phyloP scores from a whole-genome alignment of 1,140 invertebrate species.

The Phymorhynchus buccinoides region DNA sequence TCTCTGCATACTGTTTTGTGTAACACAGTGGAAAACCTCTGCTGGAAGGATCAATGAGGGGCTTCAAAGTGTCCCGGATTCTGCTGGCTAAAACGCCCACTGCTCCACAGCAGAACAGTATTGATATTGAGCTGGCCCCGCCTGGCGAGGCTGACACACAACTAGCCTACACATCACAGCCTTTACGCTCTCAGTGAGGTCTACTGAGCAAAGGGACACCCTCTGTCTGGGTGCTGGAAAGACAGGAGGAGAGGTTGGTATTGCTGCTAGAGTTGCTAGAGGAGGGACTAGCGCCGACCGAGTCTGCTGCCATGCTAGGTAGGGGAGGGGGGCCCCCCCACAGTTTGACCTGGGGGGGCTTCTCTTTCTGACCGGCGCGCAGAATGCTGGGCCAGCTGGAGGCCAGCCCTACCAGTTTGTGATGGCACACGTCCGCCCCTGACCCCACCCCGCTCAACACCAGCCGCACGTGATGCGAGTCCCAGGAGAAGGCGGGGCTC shows the following conservation, averaged over 20 bases:
- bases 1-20: background rate
- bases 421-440: slow-evolving; percentile 1
- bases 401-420: slow-evolving; percentile 41
- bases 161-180: background rate
- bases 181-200: slow-evolving; percentile 11
- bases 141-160: no score
- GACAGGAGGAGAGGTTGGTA: slow-evolving; percentile 19
- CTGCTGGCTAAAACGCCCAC: background rate
- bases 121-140: no score
- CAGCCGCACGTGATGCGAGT: background rate
- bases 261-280: slow-evolving; percentile 25
- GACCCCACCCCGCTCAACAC: background rate
- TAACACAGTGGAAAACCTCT: background rate
- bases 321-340: background rate
- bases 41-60: background rate
- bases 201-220: slow-evolving; percentile 31
- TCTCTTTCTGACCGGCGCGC: slow-evolving; percentile 11
- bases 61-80: background rate
- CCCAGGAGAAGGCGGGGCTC: background rate
- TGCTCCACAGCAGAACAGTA: no score
- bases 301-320: background rate
- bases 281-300: background rate
- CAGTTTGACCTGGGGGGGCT: background rate
- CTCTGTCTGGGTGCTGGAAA: slow-evolving; percentile 29
- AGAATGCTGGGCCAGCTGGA: slow-evolving; percentile 51